Base-by-base conservation (phyloP, 2,797 vertebrate species). In the Babyrousa celebensis region DNA sequence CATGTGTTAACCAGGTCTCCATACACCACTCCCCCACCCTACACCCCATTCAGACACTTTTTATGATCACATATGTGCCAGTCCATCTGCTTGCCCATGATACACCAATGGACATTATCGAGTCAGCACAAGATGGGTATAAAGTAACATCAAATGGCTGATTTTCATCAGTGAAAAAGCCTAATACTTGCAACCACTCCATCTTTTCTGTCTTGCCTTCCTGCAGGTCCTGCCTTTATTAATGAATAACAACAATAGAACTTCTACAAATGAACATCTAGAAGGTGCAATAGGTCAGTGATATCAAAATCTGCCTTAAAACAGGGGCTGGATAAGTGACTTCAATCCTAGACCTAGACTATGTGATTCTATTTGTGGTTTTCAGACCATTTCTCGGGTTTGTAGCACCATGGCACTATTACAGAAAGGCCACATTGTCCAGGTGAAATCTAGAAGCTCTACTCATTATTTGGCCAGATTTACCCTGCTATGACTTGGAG, bases 231-330 rank as follows among this genome's bases (percentile, higher is more conserved):
- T 48, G 29, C 21, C 36, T 86, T 96, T 63, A 77, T 71, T 23
- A 65, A 16, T n/a, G 17, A 58, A 36, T 62, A 92, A 60, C 16
- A 86, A 63, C 11, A 89, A 58, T 3, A 83, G 6, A 14, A 1
- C 18, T 87, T 87, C 82, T 90, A 36, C n/a, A 91, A 62, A 88
- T 32, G 16, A 91, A 23, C 43, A 63, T 52, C 54, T 85, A 5
- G 65, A 87, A 48, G 27, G 21, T 21, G 12, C n/a, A 82, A 78
- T 5, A 93, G 11, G 36, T 72, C n/a, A 65, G 5, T 65, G 21
- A 54, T 67, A 18, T 94, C 60, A 93, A 83, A 95, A 80, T 7
- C 71, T 82, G 17, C 32, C 75, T 93, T 89, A 86, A 62, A 67
- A 43, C 8, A 71, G 60, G 25, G 4, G 6, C 52, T 32, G 74